Percentiles rank a stretch among this genome's conserved stretches.
phyloP scores from a whole-genome alignment of 2,113 vertebrate species.

The Galeopterus variegatus region DNA sequence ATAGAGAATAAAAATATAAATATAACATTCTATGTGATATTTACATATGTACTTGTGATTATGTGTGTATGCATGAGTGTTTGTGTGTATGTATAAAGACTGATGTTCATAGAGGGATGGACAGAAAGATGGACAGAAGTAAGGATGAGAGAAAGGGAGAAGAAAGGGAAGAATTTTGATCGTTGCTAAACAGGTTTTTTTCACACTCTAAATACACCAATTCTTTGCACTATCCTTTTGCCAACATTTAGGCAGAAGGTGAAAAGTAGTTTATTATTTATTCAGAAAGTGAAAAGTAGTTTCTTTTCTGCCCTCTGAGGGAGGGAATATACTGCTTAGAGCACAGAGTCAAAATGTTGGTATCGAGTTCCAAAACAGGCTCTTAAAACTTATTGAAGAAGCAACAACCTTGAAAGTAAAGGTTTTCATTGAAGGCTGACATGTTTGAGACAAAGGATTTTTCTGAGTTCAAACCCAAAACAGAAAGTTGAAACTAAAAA shows the following conservation, averaged over 20 bases:
- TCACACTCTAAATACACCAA: neutral
- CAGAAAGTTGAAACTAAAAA: neutral
- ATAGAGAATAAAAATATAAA: neutral
- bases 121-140: neutral
- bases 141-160: neutral
- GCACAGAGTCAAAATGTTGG: neutral
- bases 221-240: neutral
- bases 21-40: neutral
- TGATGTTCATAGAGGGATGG: neutral
- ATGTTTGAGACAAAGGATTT: neutral
- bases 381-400: neutral
- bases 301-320: neutral
- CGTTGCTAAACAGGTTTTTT: neutral
- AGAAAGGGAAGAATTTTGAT: neutral
- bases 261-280: neutral
- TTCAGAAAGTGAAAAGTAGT: neutral
- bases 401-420: neutral
- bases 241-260: neutral
- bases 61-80: neutral
- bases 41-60: neutral
- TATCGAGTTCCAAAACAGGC: neutral
- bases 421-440: neutral
- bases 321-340: accelerated
- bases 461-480: neutral
- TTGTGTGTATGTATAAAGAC: neutral